These are phyloP conservation scores for Elephantulus edwardii DNA, from an alignment of 2,113 vertebrate genomes.

Conservation along the genomic window DNA sequence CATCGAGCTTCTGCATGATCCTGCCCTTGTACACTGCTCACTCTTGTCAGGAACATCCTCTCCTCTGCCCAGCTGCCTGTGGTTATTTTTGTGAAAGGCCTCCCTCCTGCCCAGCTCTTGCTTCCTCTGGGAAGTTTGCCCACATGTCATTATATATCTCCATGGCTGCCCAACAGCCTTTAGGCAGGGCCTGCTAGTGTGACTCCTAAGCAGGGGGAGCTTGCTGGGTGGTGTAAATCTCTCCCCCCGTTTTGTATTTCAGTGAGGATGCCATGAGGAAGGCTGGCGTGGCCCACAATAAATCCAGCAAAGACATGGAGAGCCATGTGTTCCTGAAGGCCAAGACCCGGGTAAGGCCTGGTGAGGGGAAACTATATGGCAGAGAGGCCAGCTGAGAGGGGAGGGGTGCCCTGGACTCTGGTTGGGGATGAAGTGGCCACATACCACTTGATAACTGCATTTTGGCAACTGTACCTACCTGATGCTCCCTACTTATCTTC, in stretches of 20 bases:
- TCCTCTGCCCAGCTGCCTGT: background rate
- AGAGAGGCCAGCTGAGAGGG: background rate
- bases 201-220: background rate
- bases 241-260: constrained; percentile 71
- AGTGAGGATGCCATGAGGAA: constrained; percentile 98
- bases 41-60: background rate
- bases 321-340: constrained; percentile 97
- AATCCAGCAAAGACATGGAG: constrained; percentile 98
- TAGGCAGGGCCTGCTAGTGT: background rate
- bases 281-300: constrained; percentile 94
- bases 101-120: background rate
- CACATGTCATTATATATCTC: no score
- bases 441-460: background rate
- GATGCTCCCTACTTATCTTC: background rate
- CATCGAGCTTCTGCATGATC: no score
- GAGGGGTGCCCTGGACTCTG: background rate
- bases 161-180: background rate
- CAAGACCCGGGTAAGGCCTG: constrained; percentile 93
- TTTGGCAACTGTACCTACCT: background rate
- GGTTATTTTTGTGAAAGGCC: background rate
- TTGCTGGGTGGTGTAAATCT: background rate
- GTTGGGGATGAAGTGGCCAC: background rate
- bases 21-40: no score
- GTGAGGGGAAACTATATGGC: background rate
- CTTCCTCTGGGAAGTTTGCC: background rate